Evolutionary conservation across 1,140 invertebrate species (phyloP), one percentile per base, ranked within the genome.

Genomic region (Lasioglossum baleicum): DNA sequence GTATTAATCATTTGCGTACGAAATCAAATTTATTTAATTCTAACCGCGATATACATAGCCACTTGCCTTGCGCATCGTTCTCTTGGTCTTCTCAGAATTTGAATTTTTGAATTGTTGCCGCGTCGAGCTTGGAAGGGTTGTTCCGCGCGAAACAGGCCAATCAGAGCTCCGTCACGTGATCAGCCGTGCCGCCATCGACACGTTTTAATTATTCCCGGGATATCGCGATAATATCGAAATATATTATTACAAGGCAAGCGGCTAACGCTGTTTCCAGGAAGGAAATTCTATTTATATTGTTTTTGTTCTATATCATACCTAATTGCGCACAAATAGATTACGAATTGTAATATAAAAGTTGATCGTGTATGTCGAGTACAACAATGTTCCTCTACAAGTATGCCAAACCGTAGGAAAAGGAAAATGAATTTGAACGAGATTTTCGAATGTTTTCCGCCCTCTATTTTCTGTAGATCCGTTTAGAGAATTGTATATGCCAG

Each of bases 331-430:
- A n/a, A 40, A 22, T 66, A 74, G 26, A 44, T 20, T n/a, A 68
- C 3, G 15, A 75, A 22, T 48, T 67, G 22, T 58, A 26, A 5
- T 17, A 31, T 17, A n/a, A 71, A 44, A n/a, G 61, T 53, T 67
- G 53, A 22, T 42, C 15, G n/a, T 26, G 5, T 31, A 83, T 64
- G 40, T 26, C 40, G 65, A 78, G 61, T 71, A 71, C 53, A 70
- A 61, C 64, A 82, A 69, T 58, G n/a, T n/a, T 82, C 75, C 80
- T 82, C 15, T 22, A 6, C 17, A 53, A 51, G 5, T 63, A 81
- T 75, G n/a, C 77, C 71, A 80, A 80, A 80, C 51, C 15, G 31
- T 58, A 79, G 82, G 17, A 53, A 53, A 53, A 6, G 3, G 51
- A 60, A 67, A 70, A 66, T 70, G 2, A 11, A 35, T 61, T 48